phyloP scores from a whole-genome alignment of 2,113 vertebrate genomes.

The Polypterus senegalus region DNA sequence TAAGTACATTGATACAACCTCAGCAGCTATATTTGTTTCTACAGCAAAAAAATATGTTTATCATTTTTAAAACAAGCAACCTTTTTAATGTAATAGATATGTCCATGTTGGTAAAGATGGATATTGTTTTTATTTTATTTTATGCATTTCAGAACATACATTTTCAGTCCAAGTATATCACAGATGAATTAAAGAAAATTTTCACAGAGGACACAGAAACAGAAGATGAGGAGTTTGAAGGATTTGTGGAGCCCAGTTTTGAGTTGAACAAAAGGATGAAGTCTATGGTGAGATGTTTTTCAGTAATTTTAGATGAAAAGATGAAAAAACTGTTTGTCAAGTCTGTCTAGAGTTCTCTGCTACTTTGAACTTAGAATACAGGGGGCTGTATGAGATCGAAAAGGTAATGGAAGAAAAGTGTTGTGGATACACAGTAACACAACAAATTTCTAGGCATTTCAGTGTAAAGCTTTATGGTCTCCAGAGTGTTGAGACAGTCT shows the following conservation, averaged over 20 bases:
- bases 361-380: not conserved
- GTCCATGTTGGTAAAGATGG: conserved; percentile 14
- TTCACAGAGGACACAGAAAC: conserved; percentile 82
- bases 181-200: conserved; percentile 60
- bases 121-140: not conserved
- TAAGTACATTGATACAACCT: not conserved
- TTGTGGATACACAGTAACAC: not conserved
- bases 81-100: not conserved
- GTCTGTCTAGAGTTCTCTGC: no score
- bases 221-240: conserved; percentile 68
- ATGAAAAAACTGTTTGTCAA: not conserved
- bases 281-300: conserved; percentile 28
- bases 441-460: not conserved
- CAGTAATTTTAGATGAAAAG: not conserved
- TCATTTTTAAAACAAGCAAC: not conserved
- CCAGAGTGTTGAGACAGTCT: no score
- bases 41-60: not conserved
- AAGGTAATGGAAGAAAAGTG: not conserved
- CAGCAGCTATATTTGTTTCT: not conserved
- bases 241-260: conserved; percentile 50
- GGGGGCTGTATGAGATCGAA: not conserved
- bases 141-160: conserved; percentile 37
- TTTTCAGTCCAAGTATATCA: conserved; percentile 62
- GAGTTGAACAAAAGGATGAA: conserved; percentile 26
- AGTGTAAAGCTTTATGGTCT: not conserved